Evolutionary conservation across 2,113 vertebrate genomes (phyloP), one percentile per base, ranked within the genome.

Genomic region (Eclectus roratus): DNA sequence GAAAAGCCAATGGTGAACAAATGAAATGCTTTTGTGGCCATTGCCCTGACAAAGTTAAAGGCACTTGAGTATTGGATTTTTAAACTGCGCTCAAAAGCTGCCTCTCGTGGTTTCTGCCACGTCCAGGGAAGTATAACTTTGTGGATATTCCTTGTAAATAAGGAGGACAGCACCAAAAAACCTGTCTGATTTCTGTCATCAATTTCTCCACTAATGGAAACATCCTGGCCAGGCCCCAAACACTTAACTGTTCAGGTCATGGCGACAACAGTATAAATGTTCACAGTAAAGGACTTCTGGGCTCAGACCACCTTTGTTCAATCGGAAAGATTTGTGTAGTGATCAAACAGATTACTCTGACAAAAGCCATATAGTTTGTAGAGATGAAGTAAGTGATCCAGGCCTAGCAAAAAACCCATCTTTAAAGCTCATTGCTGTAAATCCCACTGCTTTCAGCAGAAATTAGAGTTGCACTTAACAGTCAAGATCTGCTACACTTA

Each of bases 281-380:
- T 89, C 8, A 3, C 71, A 89, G 8, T 86, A 61, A 86, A 79
- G 47, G 37, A 58, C 72, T 91, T 83, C 63, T 86, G 52, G 63
- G 68, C 77, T 91, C 17, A 28, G 63, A 91, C 89, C 66, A 64
- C 56, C 68, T 77, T 93, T 83, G 63, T 86, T 93, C 89, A 86
- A 89, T 93, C 71, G 91, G 72, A 89, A 91, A 80, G 50, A 91
- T 90, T 88, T 91, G 74, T 91, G 79, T 50, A 84, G 52, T 91
- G 88, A 91, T 96, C 87, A 96, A 92, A 94, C 83, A 86, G 91
- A 94, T 93, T 71, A 68, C 83, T 86, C 47, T 71, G 80, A 60
- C 24, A 78, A 91, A 93, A 28, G 27, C 50, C 25, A 61, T 37
- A 46, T 5, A 78, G 27, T 81, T 86, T 79, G 69, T 23, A 64